Percentiles rank a stretch among this genome's conserved stretches.
These are phyloP conservation scores for Eptesicus fuscus DNA, from an alignment of 2,113 vertebrate genomes.

Conservation along the genomic window DNA sequence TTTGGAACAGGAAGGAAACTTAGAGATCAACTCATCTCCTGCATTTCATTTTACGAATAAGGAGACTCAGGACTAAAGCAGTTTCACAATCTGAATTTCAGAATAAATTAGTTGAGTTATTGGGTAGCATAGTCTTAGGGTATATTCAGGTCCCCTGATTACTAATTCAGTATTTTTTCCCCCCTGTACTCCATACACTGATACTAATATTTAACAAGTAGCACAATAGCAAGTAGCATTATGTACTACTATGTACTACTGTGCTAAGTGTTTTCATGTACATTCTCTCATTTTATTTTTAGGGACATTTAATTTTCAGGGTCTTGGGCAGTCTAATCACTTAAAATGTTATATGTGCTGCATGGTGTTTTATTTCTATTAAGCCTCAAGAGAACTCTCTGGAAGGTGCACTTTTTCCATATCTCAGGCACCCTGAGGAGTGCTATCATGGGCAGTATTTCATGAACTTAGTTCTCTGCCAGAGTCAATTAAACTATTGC, in stretches of 20 bases:
- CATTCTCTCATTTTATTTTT: not conserved
- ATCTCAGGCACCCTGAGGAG: not conserved
- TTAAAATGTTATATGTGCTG: not conserved
- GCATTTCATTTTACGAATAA: slow-evolving; percentile 21
- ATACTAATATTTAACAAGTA: not conserved
- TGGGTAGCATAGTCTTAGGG: not conserved
- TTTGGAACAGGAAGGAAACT: not conserved
- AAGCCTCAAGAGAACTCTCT: slow-evolving; percentile 2
- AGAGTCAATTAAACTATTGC: slow-evolving; percentile 11
- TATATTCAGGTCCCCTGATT: not conserved
- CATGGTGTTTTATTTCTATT: slow-evolving; percentile 21
- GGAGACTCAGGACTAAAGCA: not conserved
- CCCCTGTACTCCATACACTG: not conserved
- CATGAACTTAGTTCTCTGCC: not conserved
- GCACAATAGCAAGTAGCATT: not conserved
- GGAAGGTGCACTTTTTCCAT: not conserved
- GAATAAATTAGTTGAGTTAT: not conserved
- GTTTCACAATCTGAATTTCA: not conserved
- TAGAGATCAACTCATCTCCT: not conserved
- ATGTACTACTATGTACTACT: not conserved
- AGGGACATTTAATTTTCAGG: not conserved
- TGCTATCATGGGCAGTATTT: not conserved
- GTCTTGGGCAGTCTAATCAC: not conserved
- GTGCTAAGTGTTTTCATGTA: not conserved
- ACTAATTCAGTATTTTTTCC: not conserved